phyloP scores from a whole-genome alignment of 2,888 invertebrate genomes.

The Merodon equestris region DNA sequence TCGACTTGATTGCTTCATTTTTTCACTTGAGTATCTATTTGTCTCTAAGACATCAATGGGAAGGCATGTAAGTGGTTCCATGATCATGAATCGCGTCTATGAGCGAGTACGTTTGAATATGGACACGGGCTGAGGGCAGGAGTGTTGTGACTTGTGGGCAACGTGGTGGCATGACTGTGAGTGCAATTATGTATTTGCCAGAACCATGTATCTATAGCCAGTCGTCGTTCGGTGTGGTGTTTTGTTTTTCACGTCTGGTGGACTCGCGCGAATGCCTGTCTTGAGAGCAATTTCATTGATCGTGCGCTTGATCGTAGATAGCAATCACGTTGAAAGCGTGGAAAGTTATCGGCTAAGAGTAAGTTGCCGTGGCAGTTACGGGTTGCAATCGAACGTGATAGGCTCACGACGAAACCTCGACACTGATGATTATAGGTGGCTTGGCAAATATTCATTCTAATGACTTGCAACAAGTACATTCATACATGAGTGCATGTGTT shows the following conservation, averaged over 20 bases:
- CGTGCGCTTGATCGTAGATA: constrained; percentile 61
- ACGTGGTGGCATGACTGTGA: constrained; percentile 46
- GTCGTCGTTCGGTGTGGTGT: constrained; percentile 18
- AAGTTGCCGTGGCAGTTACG: neutral
- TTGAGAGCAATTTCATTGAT: constrained; percentile 59
- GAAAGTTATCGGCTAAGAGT: constrained; percentile 57
- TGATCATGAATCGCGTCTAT: constrained; percentile 40
- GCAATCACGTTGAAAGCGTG: constrained; percentile 57
- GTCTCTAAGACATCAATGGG: constrained; percentile 67
- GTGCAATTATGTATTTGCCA: constrained; percentile 54
- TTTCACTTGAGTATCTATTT: constrained; percentile 58
- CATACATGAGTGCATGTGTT: no score
- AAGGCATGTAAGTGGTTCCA: constrained; percentile 43
- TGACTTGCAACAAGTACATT: neutral
- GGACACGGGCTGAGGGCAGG: constrained; percentile 11
- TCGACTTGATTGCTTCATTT: constrained; percentile 67
- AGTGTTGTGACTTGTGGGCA: constrained; percentile 63
- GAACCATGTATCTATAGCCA: constrained; percentile 38
- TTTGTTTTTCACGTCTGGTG: neutral
- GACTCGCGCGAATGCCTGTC: constrained; percentile 47
- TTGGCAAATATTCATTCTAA: neutral
- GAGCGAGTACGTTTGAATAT: constrained; percentile 6
- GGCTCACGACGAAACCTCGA: constrained; percentile 9
- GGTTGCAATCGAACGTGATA: constrained; percentile 14
- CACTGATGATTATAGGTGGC: neutral